Evolutionary conservation across 2,113 vertebrate genomes (phyloP).

Genomic region (human): DNA sequence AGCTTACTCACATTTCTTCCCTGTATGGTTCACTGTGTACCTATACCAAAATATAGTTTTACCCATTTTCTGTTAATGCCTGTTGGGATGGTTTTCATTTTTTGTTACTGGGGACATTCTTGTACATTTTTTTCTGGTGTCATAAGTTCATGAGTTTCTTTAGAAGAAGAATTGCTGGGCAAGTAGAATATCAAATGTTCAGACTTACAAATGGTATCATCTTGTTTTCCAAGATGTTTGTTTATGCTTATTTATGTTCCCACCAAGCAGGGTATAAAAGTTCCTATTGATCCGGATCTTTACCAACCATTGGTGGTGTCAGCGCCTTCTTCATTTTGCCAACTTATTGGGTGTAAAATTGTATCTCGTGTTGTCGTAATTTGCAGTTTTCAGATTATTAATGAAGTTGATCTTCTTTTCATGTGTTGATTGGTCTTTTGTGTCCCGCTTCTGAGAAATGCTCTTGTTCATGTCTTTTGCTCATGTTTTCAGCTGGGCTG

Average conservation of each 20-base stretch:
- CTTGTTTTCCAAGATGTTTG: slow-evolving; percentile 13
- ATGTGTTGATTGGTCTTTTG: neutral
- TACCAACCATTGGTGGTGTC: neutral
- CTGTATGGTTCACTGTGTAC: neutral
- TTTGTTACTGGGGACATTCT: neutral
- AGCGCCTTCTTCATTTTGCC: neutral
- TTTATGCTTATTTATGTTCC: neutral
- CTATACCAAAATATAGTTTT: neutral
- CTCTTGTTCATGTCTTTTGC: neutral
- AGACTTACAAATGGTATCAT: neutral
- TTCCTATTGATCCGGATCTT: neutral
- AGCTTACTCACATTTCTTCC: neutral
- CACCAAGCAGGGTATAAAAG: neutral
- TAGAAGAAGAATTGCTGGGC: neutral
- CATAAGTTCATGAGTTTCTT: neutral
- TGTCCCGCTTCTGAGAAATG: slow-evolving; percentile 1
- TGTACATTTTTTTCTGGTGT: neutral
- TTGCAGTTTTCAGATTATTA: slow-evolving; percentile 17
- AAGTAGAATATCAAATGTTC: neutral
- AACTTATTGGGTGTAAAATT: neutral
- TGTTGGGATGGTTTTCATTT: neutral
- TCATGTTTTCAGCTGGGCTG: neutral
- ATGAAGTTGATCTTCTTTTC: slow-evolving; percentile 1
- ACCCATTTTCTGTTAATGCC: neutral
- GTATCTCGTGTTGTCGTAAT: neutral